These are phyloP conservation scores for Drosophila neocordata DNA, from an alignment of 1,140 invertebrate species.

Conservation along the genomic window DNA sequence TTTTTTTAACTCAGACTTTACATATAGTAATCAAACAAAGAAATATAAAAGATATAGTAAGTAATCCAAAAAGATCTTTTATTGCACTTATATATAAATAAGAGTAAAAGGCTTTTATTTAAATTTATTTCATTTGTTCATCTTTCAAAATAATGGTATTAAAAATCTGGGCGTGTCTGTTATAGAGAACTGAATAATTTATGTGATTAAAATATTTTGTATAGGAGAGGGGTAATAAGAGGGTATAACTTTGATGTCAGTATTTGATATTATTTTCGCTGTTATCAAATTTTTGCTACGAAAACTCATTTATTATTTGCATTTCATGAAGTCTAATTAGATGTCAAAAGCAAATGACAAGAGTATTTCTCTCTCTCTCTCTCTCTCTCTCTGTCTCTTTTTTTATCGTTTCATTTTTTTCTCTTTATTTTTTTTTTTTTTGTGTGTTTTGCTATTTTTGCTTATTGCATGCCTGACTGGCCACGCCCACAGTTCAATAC, in stretches of 20 bases:
- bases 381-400: background rate
- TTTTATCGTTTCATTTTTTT: too few relatives aligned
- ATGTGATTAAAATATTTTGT: background rate
- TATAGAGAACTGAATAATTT: background rate
- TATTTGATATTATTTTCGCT: constrained; percentile 6
- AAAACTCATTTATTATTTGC: constrained; percentile 12
- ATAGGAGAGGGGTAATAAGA: too few relatives aligned
- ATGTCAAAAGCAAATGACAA: constrained; percentile 17
- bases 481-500: constrained; percentile 17
- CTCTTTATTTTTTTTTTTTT: background rate
- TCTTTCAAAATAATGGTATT: too few relatives aligned
- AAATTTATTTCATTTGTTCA: too few relatives aligned
- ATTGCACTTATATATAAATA: too few relatives aligned
- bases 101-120: too few relatives aligned
- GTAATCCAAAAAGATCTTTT: too few relatives aligned
- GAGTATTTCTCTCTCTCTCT: constrained; percentile 21
- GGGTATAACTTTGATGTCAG: constrained; percentile 7
- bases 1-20: too few relatives aligned
- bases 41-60: too few relatives aligned
- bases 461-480: constrained; percentile 15
- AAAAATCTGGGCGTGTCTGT: background rate
- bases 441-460: constrained; percentile 5
- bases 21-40: too few relatives aligned
- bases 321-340: constrained; percentile 22
- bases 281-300: constrained; percentile 32